These are phyloP conservation scores for Eueremaeus valkanovi DNA, from an alignment of 2,888 invertebrate genomes.

Conservation along the genomic window DNA sequence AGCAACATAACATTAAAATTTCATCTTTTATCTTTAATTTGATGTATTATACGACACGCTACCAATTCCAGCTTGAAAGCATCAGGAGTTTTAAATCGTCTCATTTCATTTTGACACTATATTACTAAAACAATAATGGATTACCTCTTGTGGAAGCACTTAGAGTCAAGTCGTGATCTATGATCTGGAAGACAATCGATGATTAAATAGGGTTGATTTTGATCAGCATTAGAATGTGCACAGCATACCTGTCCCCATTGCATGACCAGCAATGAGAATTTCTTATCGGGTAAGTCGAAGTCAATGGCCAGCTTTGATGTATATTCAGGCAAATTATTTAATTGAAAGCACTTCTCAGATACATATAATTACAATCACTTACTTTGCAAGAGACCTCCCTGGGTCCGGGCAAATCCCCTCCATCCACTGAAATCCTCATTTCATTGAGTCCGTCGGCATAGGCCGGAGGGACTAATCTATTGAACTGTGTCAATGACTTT, in stretches of 20 bases:
- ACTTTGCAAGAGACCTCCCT: conserved; percentile 74
- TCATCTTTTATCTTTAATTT: too few relatives aligned
- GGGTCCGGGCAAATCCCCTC: conserved; percentile 69
- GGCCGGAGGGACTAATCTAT: conserved; percentile 70
- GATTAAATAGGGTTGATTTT: not conserved
- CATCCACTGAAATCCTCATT: conserved; percentile 47
- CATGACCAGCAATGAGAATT: conserved; percentile 88
- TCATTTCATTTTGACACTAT: too few relatives aligned
- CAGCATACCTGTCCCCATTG: conserved; percentile 67
- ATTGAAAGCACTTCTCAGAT: too few relatives aligned
- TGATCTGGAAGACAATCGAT: conserved; percentile 57
- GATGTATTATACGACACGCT: too few relatives aligned
- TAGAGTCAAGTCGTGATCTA: conserved; percentile 91
- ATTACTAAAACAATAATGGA: not conserved
- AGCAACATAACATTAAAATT: too few relatives aligned
- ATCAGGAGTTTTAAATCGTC: too few relatives aligned
- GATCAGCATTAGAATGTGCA: not conserved
- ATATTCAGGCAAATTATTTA: not conserved
- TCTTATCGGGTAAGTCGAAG: conserved; percentile 54
- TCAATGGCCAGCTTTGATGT: conserved; percentile 59
- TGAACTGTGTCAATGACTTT: conserved; percentile 73
- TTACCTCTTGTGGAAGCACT: conserved; percentile 60
- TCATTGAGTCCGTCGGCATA: conserved; percentile 67
- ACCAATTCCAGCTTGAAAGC: too few relatives aligned
- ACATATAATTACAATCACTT: not conserved